Evolutionary conservation across 2,113 vertebrate species (phyloP).

Genomic region (Struthio camelus): DNA sequence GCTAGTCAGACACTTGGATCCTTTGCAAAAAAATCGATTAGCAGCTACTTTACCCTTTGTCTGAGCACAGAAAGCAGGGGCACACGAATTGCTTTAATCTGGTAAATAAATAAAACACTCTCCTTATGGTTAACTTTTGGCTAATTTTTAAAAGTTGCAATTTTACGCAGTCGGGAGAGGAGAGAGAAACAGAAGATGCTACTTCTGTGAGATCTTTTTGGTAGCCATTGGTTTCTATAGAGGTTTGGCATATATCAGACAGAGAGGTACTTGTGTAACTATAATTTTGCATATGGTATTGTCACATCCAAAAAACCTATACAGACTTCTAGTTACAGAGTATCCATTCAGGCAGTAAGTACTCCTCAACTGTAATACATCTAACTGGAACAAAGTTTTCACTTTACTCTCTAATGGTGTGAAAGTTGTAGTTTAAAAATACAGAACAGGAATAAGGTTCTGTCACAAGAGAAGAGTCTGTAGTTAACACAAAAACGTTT

Average conservation of each 20-base stretch:
- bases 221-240: neutral
- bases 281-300: neutral
- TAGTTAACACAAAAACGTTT: neutral
- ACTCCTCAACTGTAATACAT: neutral
- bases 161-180: neutral
- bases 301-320: neutral
- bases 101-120: neutral
- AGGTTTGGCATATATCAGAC: neutral
- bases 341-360: neutral
- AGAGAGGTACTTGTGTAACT: neutral
- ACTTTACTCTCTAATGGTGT: neutral
- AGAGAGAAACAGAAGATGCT: neutral
- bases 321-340: neutral
- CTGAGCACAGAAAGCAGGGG: neutral
- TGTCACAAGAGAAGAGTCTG: neutral
- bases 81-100: neutral
- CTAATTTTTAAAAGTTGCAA: neutral
- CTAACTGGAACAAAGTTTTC: neutral
- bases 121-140: neutral
- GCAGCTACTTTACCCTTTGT: neutral
- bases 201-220: neutral
- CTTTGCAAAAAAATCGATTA: neutral
- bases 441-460: neutral
- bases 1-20: neutral
- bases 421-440: neutral